Base-by-base conservation (phyloP, 2,113 vertebrate genomes). In the Edolisoma coerulescens region DNA sequence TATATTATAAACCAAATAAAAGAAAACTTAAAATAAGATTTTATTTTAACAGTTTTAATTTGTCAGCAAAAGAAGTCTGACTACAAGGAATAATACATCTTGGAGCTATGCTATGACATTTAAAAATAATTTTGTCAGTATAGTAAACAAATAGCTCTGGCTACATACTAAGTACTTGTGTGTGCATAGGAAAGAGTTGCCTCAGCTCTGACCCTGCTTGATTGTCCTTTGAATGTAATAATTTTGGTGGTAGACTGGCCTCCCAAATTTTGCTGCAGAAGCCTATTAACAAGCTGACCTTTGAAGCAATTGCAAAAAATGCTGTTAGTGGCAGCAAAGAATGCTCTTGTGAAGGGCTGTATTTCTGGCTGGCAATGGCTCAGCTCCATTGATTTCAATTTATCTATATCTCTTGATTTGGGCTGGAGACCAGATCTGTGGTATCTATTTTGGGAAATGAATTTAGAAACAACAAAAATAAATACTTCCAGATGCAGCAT, bases 401-500 rank as follows among this genome's bases (percentile, higher is more conserved):
- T 80, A 87, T 59, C 85, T 93, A 93, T 95, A 81, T 93, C 69
- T 96, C 86, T 96, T 96, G 61, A 94, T 88, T 89, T 52, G 84
- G 95, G 76, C 92, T 97, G 74, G 63, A 68, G 77, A 91, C 54
- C 78, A 92, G 84, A 92, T 82, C 94, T 79, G 54, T 67, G 59
- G 69, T 54, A 91, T 92, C 94, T 95, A 96, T 96, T 95, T 87
- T 16, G 22, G 70, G 89, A 91, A 95, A 90, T 5, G 3, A 92
- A 88, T 97, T 84, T 90, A 89, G 67, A 94, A 93, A 42, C 81
- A 89, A 95, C 84, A 89, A 85, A 95, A 95, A 91, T 84, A 96
- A 97, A 92, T 87, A 89, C 93, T 95, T 95, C 95, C 96, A 97
- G 97, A 97, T 97, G 97, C 90, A 91, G 96, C 95, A 96, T 67